phyloP scores from a whole-genome alignment of 2,888 invertebrate species.

The Hypena proboscidalis region DNA sequence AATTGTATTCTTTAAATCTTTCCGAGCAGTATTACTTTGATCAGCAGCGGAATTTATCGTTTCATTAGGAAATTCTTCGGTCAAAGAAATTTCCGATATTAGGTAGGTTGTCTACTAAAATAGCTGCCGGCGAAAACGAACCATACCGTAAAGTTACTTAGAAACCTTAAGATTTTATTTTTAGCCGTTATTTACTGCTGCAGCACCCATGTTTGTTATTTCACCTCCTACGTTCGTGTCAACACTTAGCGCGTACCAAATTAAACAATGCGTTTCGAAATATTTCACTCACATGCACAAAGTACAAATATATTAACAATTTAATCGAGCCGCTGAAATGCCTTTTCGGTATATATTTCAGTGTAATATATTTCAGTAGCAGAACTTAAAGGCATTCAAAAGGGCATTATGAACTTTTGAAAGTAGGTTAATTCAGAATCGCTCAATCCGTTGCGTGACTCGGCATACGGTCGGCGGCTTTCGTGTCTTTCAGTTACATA shows the following conservation, averaged over 20 bases:
- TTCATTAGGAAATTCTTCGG: conserved; percentile 58
- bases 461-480: conserved; percentile 51
- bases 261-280: conserved; percentile 38
- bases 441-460: conserved; percentile 72
- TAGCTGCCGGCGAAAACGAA: conserved; percentile 30
- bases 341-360: conserved; percentile 30
- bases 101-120: conserved; percentile 32
- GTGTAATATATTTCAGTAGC: conserved; percentile 12
- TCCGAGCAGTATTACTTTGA: conserved; percentile 45
- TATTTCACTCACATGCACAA: conserved; percentile 33
- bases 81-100: conserved; percentile 48
- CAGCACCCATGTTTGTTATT: conserved; percentile 31
- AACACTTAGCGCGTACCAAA: conserved; percentile 34
- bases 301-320: conserved; percentile 18
- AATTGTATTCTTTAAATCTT: conserved; percentile 40
- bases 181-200: conserved; percentile 12
- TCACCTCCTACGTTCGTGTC: conserved; percentile 23
- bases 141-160: conserved; percentile 13
- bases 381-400: conserved; percentile 16
- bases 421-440: conserved; percentile 66
- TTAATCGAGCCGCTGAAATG: conserved; percentile 19
- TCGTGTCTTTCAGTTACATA: conserved; percentile 54
- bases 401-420: conserved; percentile 44
- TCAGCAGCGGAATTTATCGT: conserved; percentile 55
- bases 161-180: conserved; percentile 15